Conservation (phyloP, 2,888 invertebrate species). For the Chrysina gloriosa region DNA sequence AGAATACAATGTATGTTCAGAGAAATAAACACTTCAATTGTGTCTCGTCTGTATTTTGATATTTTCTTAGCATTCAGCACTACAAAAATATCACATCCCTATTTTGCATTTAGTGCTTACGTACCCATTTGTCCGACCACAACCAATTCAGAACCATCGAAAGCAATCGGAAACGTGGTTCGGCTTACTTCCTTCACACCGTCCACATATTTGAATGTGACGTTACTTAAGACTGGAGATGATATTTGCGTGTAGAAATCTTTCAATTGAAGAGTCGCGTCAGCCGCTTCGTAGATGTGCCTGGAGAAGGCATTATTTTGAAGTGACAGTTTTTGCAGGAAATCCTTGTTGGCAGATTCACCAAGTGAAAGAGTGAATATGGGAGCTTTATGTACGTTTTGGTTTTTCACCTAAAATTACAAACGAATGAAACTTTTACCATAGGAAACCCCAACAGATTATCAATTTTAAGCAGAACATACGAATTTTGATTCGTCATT, state of each 20-base stretch:
- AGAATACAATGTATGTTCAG: background rate
- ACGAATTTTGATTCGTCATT: no score
- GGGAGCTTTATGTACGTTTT: slow-evolving; percentile 62
- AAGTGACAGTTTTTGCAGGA: slow-evolving; percentile 74
- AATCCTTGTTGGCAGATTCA: slow-evolving; percentile 73
- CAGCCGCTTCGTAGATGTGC: slow-evolving; percentile 79
- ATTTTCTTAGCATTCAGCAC: no score
- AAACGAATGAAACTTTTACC: no score
- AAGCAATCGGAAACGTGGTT: slow-evolving; percentile 70
- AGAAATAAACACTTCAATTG: no score
- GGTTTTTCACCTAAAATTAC: slow-evolving; percentile 47
- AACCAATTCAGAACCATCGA: slow-evolving; percentile 74
- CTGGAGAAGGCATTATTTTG: slow-evolving; percentile 76
- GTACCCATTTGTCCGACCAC: slow-evolving; percentile 68
- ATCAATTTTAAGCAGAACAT: no score
- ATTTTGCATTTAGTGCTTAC: slow-evolving; percentile 8
- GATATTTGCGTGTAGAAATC: slow-evolving; percentile 77
- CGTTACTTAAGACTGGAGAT: slow-evolving; percentile 74
- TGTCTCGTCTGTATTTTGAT: no score
- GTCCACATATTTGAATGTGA: slow-evolving; percentile 73
- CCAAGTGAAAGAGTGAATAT: slow-evolving; percentile 81
- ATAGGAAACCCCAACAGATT: no score
- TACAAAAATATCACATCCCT: no score
- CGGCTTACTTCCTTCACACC: slow-evolving; percentile 71
- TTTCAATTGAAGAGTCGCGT: slow-evolving; percentile 74